Base-by-base conservation (phyloP, 2,888 invertebrate species). In the Macropis europaea region DNA sequence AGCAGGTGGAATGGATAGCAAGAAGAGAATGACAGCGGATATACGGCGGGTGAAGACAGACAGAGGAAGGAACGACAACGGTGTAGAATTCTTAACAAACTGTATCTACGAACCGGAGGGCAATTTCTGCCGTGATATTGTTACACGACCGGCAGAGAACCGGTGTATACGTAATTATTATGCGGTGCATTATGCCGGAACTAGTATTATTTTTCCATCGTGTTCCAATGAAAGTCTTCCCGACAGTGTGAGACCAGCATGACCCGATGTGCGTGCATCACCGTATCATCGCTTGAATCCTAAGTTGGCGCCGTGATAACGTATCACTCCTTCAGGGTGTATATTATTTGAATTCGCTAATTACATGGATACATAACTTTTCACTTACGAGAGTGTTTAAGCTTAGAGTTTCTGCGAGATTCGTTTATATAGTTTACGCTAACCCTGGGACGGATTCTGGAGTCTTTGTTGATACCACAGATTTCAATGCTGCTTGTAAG, bases 211-310 rank as follows among this genome's bases (percentile, higher is more conserved):
- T 69, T 72, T 77, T 73, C 61, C 66, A 62, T 66, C 52, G 47
- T 17, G 28, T 56, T 38, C 38, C 64, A 19, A 74, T 61, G 76
- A 36, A 73, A 71, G 48, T 53, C 53, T 62, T 57, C 61, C 34
- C 19, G 9, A 15, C 52, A 80, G 73, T 79, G 79, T 79, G 79
- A 56, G 79, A 79, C 62, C 63, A 71, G 2, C 71, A 56, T 79
- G 79, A 79, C 79, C 79, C 40, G 71, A 69, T 38, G 57, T 47
- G 19, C 50, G 52, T 52, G 24, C 56, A 28, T 71, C 47, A 22
- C 56, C 68, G 26, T 68, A 69, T 68, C 69, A n/a, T 30, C 32
- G 2, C 38, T 17, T 38, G 45, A 52, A 68, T 68, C 68, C 48
- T 15, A 28, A 17, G 26, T 32, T 22, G n/a, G 36, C 50, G 67